These are phyloP conservation scores for Stichopus horrens DNA, from an alignment of 53 echinoderm and acorn worm genomes.

Conservation along the genomic window DNA sequence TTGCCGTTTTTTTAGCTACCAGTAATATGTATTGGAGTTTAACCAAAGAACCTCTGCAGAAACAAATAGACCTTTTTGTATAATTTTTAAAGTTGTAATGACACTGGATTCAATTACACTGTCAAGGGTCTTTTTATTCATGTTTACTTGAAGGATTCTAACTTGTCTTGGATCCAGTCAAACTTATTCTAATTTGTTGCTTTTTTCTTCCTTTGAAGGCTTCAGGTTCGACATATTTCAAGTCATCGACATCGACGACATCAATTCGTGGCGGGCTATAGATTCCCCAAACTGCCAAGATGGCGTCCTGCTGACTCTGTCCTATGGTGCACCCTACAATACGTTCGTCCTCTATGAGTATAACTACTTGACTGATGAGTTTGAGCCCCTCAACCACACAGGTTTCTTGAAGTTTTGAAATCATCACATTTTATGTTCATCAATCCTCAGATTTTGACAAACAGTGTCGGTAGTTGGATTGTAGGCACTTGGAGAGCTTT, in stretches of 20 bases:
- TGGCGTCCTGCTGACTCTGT: conserved; percentile 26
- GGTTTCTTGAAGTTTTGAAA: not conserved
- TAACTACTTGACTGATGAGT: not conserved
- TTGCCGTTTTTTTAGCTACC: no score
- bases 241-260: not conserved
- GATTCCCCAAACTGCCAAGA: conserved; percentile 28
- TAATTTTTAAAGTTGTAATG: no score
- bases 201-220: not conserved
- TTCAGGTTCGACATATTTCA: conserved; percentile 22
- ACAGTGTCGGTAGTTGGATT: not conserved
- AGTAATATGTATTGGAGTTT: not conserved
- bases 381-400: conserved; percentile 31
- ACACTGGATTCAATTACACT: no score
- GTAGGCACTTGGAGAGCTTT: no score
- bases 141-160: no score
- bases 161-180: no score
- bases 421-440: not conserved
- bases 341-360: conserved; percentile 1
- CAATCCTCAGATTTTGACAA: not conserved
- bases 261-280: conserved; percentile 30
- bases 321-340: conserved; percentile 4
- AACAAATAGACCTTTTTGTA: no score
- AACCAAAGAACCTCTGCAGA: no score
- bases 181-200: not conserved
- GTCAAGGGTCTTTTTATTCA: no score